A percentile compares a stretch with the other conserved stretches of the same genome.
Evolutionary conservation across 2,888 invertebrate species (phyloP).

Genomic region (Drosophila melanocephala): DNA sequence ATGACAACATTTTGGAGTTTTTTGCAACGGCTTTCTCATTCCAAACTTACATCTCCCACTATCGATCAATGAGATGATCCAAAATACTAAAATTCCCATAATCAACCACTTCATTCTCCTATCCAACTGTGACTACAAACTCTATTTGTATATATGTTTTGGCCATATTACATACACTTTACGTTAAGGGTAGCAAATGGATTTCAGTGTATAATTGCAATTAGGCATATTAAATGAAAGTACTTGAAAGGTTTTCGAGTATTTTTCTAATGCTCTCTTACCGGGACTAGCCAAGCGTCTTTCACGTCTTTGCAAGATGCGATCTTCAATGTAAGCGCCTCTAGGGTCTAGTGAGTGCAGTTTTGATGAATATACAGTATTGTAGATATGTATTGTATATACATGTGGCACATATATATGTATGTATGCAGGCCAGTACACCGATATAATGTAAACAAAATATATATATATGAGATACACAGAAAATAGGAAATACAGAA

Average conservation of each 20-base stretch:
- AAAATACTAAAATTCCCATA: conserved; percentile 3
- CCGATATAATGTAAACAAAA: conserved; percentile 45
- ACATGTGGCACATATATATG: conserved; percentile 40
- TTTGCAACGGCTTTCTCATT: too few relatives aligned
- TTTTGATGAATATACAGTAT: conserved; percentile 34
- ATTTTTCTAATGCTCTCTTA: conserved; percentile 70
- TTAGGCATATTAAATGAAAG: conserved; percentile 9
- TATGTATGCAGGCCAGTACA: conserved; percentile 51
- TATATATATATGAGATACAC: conserved; percentile 52
- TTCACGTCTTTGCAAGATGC: conserved; percentile 85
- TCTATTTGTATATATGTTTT: neutral
- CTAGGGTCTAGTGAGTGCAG: conserved; percentile 71
- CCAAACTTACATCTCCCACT: conserved; percentile 22
- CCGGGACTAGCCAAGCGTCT: conserved; percentile 84
- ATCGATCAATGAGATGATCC: conserved; percentile 22
- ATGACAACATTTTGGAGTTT: neutral
- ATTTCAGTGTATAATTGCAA: conserved; percentile 17
- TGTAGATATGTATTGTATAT: conserved; percentile 38
- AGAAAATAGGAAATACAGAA: conserved; percentile 27
- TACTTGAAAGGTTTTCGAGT: conserved; percentile 24
- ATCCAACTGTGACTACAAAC: neutral
- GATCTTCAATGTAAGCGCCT: conserved; percentile 84
- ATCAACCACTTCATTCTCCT: conserved; percentile 37
- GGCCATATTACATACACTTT: too few relatives aligned
- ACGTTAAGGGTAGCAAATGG: conserved; percentile 24